Evolutionary conservation across 2,113 vertebrate species (phyloP), one percentile per base, ranked within the genome.

Genomic region (Hystrix cristata): DNA sequence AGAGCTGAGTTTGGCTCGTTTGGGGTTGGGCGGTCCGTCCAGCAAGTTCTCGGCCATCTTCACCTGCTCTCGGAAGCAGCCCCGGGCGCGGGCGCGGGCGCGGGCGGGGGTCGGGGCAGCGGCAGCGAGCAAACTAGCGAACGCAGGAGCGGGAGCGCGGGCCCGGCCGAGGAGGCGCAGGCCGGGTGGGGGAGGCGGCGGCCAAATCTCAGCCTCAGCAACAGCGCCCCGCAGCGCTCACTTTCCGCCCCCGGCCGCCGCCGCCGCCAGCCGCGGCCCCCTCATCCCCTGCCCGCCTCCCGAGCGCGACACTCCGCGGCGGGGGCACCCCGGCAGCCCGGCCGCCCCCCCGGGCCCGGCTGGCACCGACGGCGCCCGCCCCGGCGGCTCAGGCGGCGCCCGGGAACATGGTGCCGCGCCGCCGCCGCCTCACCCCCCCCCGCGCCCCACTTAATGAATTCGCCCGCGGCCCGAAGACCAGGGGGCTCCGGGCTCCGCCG

Each of bases 11-110:
- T 99, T 99, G 98, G 99, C 99, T 99, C 99, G 98, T 98, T 99
- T 99, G 96, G 99, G 99, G 98, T 99, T 99, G 97, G 99, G 99
- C 98, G 99, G 99, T 99, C 99, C 99, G 96, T 99, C 99, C 99
- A 99, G 98, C 97, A 99, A 98, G 99, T 99, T 99, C 98, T 99
- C 99, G 98, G 99, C 99, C 99, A 99, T 99, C 98, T 98, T 98
- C 98, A 95, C 98, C 98, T 96, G 98, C 97, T 96, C 95, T 94
- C 90, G 84, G 88, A 88, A 90, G 74, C 87, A 76, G 91, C 95
- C 94, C 91, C 84, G 53, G 71, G 92, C 84, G 60, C 72, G 84
- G 65, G 78, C 67, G 60, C 84, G 53, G 71, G 92, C 84, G 60
- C 72, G 84, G 65, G 78, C 67, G 60, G 87, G 84, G 93, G 87